A percentile compares a stretch with the other conserved stretches of the same genome.
These are phyloP conservation scores for Camponotus floridanus DNA, from an alignment of 1,140 invertebrate genomes.

Conservation along the genomic window DNA sequence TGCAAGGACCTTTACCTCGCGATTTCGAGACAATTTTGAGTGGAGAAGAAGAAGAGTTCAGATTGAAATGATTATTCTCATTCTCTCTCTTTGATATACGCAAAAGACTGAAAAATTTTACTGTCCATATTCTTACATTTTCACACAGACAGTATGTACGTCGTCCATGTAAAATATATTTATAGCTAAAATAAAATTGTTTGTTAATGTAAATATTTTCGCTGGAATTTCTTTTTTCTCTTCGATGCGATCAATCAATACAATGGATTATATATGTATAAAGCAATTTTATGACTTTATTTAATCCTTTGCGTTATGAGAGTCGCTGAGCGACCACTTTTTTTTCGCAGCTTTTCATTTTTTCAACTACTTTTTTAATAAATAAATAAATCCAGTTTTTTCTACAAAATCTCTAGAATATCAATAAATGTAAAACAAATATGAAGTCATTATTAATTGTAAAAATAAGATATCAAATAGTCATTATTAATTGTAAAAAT, in stretches of 20 bases:
- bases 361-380: too few species aligned
- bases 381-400: too few species aligned
- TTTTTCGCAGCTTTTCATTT: too few species aligned
- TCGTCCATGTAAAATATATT: constrained; percentile 67
- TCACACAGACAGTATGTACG: constrained; percentile 68
- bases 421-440: too few species aligned
- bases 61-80: constrained; percentile 70
- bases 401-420: too few species aligned
- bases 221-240: not conserved
- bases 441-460: too few species aligned
- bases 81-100: constrained; percentile 74
- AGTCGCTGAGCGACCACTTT: too few species aligned
- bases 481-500: too few species aligned
- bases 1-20: constrained; percentile 70
- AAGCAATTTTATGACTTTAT: too few species aligned
- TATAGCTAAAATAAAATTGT: constrained; percentile 73
- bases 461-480: too few species aligned
- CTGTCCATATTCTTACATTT: constrained; percentile 81
- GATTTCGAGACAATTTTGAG: constrained; percentile 70
- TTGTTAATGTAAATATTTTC: constrained; percentile 64
- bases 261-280: too few species aligned
- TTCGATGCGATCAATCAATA: not conserved
- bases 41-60: constrained; percentile 61
- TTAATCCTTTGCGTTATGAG: too few species aligned
- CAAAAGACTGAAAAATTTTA: constrained; percentile 82